Conservation (phyloP, 2,797 vertebrate species). For the Todus mexicanus region DNA sequence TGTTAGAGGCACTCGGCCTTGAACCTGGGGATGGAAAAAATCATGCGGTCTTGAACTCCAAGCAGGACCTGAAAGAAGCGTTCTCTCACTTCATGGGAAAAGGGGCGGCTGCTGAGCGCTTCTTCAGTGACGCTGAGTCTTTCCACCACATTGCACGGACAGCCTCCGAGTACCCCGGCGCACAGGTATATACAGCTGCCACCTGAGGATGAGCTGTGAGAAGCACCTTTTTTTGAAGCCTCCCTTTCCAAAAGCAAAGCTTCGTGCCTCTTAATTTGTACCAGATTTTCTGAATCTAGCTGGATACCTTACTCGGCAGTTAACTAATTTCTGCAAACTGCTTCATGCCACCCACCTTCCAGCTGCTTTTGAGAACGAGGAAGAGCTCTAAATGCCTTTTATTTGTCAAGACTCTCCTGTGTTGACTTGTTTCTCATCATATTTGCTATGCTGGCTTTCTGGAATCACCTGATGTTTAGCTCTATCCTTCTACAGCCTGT, state of each 20-base stretch:
- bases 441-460: not conserved
- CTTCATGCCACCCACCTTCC: not conserved
- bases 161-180: constrained; percentile 85
- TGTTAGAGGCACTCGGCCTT: constrained; percentile 88
- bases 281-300: not conserved
- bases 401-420: not conserved
- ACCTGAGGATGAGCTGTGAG: fast-evolving
- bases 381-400: not conserved
- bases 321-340: not conserved
- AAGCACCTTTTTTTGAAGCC: not conserved
- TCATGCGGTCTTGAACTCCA: constrained; percentile 82
- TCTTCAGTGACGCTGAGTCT: constrained; percentile 83
- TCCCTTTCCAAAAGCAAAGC: not conserved
- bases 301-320: not conserved
- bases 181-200: constrained; percentile 84
- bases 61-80: constrained; percentile 85
- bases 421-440: not conserved
- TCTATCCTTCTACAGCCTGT: not conserved
- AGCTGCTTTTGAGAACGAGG: not conserved
- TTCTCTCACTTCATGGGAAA: constrained; percentile 89
- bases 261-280: not conserved
- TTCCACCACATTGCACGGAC: constrained; percentile 84
- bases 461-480: not conserved
- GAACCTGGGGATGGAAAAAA: constrained; percentile 79
- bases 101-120: constrained; percentile 93